Percentiles rank a stretch among this genome's conserved stretches.
Evolutionary conservation across 2,888 invertebrate genomes (phyloP).

Genomic region (Marasmarcha lunaedactyla): DNA sequence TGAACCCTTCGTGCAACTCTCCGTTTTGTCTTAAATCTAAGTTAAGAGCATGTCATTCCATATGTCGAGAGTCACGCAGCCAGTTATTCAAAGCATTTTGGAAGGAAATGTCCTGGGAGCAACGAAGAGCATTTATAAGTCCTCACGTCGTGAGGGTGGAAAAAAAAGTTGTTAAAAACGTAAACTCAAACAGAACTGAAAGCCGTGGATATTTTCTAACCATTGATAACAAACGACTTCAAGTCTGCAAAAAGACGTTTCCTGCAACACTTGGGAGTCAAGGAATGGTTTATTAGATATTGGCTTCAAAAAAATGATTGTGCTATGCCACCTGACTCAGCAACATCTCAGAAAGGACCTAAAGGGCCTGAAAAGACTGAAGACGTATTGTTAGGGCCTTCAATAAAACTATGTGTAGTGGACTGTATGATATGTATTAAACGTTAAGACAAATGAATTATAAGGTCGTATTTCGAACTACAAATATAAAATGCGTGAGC

Average conservation of each 20-base stretch:
- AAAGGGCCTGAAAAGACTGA: conserved; percentile 16
- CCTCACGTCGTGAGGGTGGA: conserved; percentile 13
- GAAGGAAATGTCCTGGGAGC: conserved; percentile 17
- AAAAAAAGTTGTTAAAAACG: conserved; percentile 15
- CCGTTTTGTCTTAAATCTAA: conserved; percentile 15
- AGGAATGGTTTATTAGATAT: conserved; percentile 6
- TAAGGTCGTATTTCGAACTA: no score
- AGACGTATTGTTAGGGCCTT: conserved; percentile 13
- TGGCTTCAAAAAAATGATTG: conserved; percentile 4
- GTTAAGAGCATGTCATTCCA: conserved; percentile 14
- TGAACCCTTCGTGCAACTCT: conserved; percentile 15
- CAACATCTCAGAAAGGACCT: conserved; percentile 12
- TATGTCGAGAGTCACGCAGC: conserved; percentile 15
- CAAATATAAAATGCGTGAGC: no score
- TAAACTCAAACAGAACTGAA: conserved; percentile 9
- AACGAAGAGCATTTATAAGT: conserved; percentile 16
- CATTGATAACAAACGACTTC: conserved; percentile 2
- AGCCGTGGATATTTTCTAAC: background rate
- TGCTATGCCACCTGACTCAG: conserved; percentile 11
- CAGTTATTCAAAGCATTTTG: conserved; percentile 15
- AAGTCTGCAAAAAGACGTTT: conserved; percentile 5
- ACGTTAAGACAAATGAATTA: no score
- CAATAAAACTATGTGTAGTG: no score
- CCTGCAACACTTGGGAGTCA: conserved; percentile 4
- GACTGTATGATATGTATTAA: no score